Base-by-base conservation (phyloP, 2,797 vertebrate species). In the Mus minutoides region DNA sequence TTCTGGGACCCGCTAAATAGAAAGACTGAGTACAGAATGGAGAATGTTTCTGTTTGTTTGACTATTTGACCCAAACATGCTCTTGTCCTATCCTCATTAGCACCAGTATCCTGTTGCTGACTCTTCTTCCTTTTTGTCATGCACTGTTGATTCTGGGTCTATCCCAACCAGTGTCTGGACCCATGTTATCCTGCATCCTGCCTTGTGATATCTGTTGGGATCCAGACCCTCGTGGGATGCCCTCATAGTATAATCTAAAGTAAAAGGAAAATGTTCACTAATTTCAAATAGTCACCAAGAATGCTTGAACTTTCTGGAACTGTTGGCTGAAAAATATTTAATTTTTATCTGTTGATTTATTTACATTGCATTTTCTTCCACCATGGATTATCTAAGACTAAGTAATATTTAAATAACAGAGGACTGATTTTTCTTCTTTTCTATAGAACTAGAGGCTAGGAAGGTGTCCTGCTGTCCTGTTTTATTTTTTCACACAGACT, bases 1-100 rank as follows among this genome's bases (percentile, higher is more conserved):
- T 88, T 95, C 79, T 87, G 93, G 62, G 79, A 92, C 64, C 67
- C 94, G 21, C 94, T 94, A 91, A 84, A 64, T 46, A 90, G 91
- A 94, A 40, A n/a, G 16, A 77, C 11, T 93, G 37, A 96, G 58
- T 13, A 31, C 24, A 92, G 11, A 82, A 34, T 4, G 77, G 60
- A 43, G 0, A 62, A 60, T 6, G 26, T 24, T 56, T 88, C 31
- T 49, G 46, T 49, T 49, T 49, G 19, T 76, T 93, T 93, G 58
- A 62, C 37, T 95, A 46, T 67, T 22, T 92, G 56, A 87, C 21
- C 16, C 31, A 16, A 87, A 77, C 8, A 26, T 43, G 2, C 26
- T 56, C n/a, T 75, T 93, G 46, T 77, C 56, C 62, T 90, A 14
- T 16, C 52, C 31, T 83, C 37, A 62, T 8, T 83, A 67, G 14